These are phyloP conservation scores for Acleris cristana DNA, from an alignment of 2,888 invertebrate genomes.

Conservation along the genomic window DNA sequence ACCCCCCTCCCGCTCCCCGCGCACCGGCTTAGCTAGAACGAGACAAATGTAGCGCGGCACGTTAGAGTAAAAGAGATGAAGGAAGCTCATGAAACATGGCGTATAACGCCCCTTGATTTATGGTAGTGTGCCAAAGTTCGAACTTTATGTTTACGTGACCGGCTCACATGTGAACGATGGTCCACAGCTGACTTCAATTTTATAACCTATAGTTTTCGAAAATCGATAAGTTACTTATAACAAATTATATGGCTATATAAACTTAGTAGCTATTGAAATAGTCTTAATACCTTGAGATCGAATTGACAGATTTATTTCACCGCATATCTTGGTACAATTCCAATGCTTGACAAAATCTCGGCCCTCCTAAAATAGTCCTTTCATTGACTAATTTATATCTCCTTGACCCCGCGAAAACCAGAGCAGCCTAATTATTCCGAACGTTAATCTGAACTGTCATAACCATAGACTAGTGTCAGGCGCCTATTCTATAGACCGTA, in stretches of 20 bases:
- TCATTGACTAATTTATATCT: conserved; percentile 41
- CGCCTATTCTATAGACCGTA: conserved; percentile 6
- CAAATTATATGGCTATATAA: too few species aligned
- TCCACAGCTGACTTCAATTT: conserved; percentile 31
- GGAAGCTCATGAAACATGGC: conserved; percentile 81
- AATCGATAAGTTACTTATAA: not conserved
- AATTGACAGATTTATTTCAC: not conserved
- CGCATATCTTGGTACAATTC: conserved; percentile 31
- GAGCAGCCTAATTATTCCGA: conserved; percentile 52
- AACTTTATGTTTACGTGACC: conserved; percentile 77
- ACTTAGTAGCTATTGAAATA: too few species aligned
- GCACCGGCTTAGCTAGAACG: conserved; percentile 70
- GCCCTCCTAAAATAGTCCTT: conserved; percentile 16
- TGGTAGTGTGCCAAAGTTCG: conserved; percentile 81
- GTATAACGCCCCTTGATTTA: conserved; percentile 85
- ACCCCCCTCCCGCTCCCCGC: conserved; percentile 69
- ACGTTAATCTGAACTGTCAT: conserved; percentile 60
- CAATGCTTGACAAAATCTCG: conserved; percentile 35
- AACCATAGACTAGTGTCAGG: conserved; percentile 49
- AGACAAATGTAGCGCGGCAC: conserved; percentile 63
- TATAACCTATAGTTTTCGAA: conserved; percentile 5
- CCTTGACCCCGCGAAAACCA: conserved; percentile 57
- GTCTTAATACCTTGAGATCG: not conserved
- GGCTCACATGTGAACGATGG: conserved; percentile 42
- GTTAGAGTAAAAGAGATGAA: conserved; percentile 70